phyloP scores from a whole-genome alignment of 2,888 invertebrate species.

The Drosophila colorata region DNA sequence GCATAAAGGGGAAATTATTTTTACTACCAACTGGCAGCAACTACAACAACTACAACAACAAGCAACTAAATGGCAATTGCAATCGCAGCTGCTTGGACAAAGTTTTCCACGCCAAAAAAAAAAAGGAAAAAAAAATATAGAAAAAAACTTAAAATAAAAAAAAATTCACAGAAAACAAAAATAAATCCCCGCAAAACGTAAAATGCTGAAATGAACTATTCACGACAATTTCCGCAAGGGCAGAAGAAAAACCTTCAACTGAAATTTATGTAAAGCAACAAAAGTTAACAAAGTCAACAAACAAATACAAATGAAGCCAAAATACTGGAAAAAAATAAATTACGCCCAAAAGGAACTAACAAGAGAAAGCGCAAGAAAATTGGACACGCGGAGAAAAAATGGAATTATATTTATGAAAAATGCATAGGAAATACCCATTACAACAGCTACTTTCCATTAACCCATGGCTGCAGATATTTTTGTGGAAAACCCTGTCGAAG shows the following conservation, averaged over 20 bases:
- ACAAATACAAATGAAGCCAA: slow-evolving; percentile 54
- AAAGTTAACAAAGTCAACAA: slow-evolving; percentile 58
- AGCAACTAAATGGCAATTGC: slow-evolving; percentile 57
- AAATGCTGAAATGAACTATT: slow-evolving; percentile 71
- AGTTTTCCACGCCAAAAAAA: slow-evolving; percentile 48
- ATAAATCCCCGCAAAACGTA: slow-evolving; percentile 43
- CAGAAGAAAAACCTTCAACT: slow-evolving; percentile 21
- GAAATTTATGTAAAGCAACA: slow-evolving; percentile 57
- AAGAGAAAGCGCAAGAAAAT: background rate
- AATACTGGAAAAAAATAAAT: slow-evolving; percentile 51
- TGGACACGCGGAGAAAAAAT: slow-evolving; percentile 14
- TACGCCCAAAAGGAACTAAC: slow-evolving; percentile 16
- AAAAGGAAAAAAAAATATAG: slow-evolving; percentile 3
- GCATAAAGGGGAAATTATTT: slow-evolving; percentile 79
- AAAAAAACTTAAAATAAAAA: slow-evolving; percentile 13
- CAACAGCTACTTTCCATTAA: slow-evolving; percentile 17
- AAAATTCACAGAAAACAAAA: slow-evolving; percentile 22
- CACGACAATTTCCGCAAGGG: slow-evolving; percentile 71
- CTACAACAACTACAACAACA: slow-evolving; percentile 25
- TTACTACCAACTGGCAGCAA: slow-evolving; percentile 29
- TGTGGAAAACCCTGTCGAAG: background rate
- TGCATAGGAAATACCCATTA: slow-evolving; percentile 19
- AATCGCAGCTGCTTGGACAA: slow-evolving; percentile 63
- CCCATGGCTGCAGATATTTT: background rate
- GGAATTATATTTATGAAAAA: slow-evolving; percentile 39